phyloP scores from a whole-genome alignment of 2,888 invertebrate species.

The Rhagium mordax region DNA sequence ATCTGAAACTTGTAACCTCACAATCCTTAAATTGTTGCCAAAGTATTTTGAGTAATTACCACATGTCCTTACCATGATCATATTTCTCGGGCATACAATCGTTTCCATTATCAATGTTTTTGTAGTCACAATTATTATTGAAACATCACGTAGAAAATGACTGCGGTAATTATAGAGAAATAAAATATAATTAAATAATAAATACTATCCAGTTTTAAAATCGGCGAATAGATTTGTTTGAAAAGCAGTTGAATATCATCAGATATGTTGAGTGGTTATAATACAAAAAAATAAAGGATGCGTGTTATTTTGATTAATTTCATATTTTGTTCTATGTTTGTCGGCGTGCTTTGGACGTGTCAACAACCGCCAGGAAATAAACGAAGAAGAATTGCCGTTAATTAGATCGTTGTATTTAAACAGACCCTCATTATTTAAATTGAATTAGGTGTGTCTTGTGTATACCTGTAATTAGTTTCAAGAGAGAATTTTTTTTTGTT shows the following conservation, averaged over 20 bases:
- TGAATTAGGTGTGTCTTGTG: constrained; percentile 32
- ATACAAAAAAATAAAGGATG: constrained; percentile 22
- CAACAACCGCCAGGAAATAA: constrained; percentile 38
- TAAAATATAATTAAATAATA: constrained; percentile 64
- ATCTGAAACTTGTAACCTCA: no score
- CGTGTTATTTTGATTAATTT: constrained; percentile 36
- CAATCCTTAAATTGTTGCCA: no score
- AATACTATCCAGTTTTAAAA: constrained; percentile 58
- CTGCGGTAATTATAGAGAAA: constrained; percentile 60
- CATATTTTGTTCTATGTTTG: constrained; percentile 41
- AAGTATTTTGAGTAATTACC: no score
- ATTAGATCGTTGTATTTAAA: constrained; percentile 33
- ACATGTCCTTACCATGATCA: no score
- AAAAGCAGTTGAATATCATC: constrained; percentile 35
- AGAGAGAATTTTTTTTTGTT: background rate
- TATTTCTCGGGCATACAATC: no score
- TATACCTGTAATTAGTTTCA: constrained; percentile 25
- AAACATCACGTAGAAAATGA: constrained; percentile 59
- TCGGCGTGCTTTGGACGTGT: constrained; percentile 40
- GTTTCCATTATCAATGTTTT: no score
- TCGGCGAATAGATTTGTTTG: constrained; percentile 50
- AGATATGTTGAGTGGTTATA: constrained; percentile 22
- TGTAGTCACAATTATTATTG: constrained; percentile 46
- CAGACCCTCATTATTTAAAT: constrained; percentile 33
- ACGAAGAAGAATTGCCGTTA: constrained; percentile 37